Percentiles rank a stretch among this genome's conserved stretches.
Evolutionary conservation across 2,797 vertebrate species (phyloP).

Genomic region (Acipenser transmontanus): DNA sequence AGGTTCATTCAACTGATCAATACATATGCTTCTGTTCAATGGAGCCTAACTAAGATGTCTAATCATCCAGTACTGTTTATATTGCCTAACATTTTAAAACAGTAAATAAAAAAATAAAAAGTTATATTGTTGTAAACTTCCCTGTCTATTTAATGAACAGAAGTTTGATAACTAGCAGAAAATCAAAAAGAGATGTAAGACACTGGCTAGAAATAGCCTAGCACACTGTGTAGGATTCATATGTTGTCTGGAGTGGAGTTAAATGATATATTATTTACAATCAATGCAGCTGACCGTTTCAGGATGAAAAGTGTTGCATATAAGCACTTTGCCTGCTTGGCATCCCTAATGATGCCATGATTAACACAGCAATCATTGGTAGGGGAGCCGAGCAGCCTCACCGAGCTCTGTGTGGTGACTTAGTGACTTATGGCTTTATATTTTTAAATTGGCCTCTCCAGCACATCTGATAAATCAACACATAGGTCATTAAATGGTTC

Average conservation of each 20-base stretch:
- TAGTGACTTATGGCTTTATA: conserved; percentile 53
- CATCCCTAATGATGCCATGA: conserved; percentile 29
- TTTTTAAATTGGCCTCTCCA: conserved; percentile 61
- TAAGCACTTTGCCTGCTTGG: conserved; percentile 19
- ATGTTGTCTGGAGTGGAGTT: conserved; percentile 13
- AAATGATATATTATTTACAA: conserved; percentile 24
- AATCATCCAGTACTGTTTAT: no score
- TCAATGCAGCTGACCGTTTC: conserved; percentile 23
- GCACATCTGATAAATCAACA: conserved; percentile 73
- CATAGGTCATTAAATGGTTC: conserved; percentile 68
- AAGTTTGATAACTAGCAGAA: conserved; percentile 28
- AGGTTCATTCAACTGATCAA: no score
- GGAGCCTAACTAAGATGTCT: no score
- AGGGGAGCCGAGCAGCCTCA: conserved; percentile 18
- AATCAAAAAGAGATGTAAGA: conserved; percentile 22
- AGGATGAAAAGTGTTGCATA: conserved; percentile 21
- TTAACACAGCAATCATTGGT: conserved; percentile 34
- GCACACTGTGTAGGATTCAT: conserved; percentile 16
- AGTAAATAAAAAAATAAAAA: no score
- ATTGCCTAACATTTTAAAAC: no score
- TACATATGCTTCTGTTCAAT: no score
- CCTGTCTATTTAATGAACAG: conserved; percentile 18
- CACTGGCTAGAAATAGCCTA: conserved; percentile 23
- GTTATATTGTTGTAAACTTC: conserved; percentile 14
- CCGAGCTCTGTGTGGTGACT: conserved; percentile 22